Conservation (phyloP, 2,888 invertebrate species). For the Ophion costatus region DNA sequence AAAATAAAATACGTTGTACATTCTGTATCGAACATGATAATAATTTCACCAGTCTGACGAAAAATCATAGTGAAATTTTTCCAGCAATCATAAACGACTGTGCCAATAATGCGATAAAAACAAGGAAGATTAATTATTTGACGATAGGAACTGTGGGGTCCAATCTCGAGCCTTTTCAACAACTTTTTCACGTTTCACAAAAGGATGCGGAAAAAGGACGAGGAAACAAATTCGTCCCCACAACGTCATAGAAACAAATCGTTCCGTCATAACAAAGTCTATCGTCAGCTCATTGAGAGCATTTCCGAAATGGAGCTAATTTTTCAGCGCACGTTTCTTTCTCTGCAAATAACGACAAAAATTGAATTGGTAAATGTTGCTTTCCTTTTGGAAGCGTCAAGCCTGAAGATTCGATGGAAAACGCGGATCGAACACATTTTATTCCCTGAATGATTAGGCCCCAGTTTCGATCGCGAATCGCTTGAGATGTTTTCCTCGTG, state of each 20-base stretch:
- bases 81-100: not conserved
- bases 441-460: not conserved
- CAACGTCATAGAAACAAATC: too few species aligned
- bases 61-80: not conserved
- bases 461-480: too few species aligned
- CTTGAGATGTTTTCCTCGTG: not conserved
- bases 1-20: not conserved
- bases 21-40: not conserved
- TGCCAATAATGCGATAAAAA: not conserved
- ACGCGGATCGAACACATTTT: not conserved
- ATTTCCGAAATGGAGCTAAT: too few species aligned
- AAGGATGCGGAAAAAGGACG: too few species aligned
- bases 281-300: too few species aligned
- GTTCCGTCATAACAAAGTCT: too few species aligned
- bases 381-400: not conserved
- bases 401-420: too few species aligned
- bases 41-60: not conserved
- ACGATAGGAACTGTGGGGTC: constrained; percentile 48
- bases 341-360: too few species aligned
- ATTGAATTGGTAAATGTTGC: not conserved
- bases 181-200: constrained; percentile 8
- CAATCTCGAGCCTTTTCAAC: constrained; percentile 6
- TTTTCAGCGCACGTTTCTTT: too few species aligned
- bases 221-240: too few species aligned
- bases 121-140: constrained; percentile 15